phyloP scores from a whole-genome alignment of 2,797 vertebrate species.

The Malurus splendens region DNA sequence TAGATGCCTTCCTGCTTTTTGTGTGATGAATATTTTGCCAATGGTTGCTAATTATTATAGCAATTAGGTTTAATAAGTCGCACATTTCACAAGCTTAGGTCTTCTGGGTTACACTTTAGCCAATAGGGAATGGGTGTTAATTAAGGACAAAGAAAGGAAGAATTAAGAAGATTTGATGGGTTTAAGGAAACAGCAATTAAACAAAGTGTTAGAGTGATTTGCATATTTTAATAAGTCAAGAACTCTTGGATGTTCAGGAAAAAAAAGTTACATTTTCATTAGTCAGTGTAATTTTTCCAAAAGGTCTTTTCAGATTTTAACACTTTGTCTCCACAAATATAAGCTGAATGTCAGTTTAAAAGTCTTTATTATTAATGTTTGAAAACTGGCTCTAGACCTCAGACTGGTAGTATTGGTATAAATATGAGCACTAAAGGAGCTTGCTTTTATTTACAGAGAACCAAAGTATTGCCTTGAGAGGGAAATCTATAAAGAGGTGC shows the following conservation, averaged over 20 bases:
- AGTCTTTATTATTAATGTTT: not conserved
- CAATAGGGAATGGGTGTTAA: slow-evolving; percentile 44
- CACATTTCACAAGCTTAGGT: slow-evolving; percentile 32
- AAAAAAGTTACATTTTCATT: slow-evolving; percentile 14
- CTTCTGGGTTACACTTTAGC: slow-evolving; percentile 29
- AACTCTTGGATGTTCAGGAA: slow-evolving; percentile 14
- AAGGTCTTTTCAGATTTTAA: slow-evolving; percentile 6
- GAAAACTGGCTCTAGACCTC: not conserved
- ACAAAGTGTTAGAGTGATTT: slow-evolving; percentile 37
- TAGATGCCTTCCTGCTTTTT: slow-evolving; percentile 12
- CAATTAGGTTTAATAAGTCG: slow-evolving; percentile 52
- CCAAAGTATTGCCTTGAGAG: accelerated
- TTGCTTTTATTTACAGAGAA: not conserved
- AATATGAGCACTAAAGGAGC: not conserved
- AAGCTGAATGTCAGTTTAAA: not conserved
- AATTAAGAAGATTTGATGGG: slow-evolving; percentile 56
- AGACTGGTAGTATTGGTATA: not conserved
- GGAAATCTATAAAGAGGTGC: not conserved
- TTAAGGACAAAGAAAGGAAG: slow-evolving; percentile 46
- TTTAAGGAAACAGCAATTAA: slow-evolving; percentile 64
- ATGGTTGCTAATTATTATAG: slow-evolving; percentile 52
- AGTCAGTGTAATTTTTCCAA: not conserved
- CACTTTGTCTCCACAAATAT: not conserved
- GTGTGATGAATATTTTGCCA: slow-evolving; percentile 32
- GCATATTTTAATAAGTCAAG: slow-evolving; percentile 53